These are phyloP conservation scores for Euclidia mi DNA, from an alignment of 2,888 invertebrate genomes.

Conservation along the genomic window DNA sequence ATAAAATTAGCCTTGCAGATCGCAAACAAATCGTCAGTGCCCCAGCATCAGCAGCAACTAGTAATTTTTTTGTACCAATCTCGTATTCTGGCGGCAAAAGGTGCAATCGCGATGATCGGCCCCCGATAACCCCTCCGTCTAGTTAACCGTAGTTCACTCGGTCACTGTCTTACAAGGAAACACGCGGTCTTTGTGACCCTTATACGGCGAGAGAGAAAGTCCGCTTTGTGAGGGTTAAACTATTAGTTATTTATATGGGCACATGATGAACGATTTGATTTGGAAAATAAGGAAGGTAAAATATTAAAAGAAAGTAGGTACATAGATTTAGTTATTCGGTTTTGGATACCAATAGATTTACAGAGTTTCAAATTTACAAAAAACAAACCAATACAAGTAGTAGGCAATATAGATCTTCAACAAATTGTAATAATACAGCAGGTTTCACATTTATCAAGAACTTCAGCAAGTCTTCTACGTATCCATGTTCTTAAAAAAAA, in stretches of 20 bases:
- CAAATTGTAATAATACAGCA: too few species aligned
- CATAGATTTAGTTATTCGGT: too few species aligned
- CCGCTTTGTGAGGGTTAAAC: slow-evolving; percentile 57
- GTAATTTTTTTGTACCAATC: slow-evolving; percentile 25
- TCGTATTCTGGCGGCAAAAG: slow-evolving; percentile 45
- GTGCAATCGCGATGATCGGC: slow-evolving; percentile 67
- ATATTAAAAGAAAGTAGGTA: not conserved
- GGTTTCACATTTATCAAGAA: too few species aligned
- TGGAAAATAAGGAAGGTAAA: slow-evolving; percentile 2
- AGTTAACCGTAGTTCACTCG: slow-evolving; percentile 74
- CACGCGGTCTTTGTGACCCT: slow-evolving; percentile 70
- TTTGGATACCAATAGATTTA: too few species aligned
- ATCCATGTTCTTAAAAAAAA: too few species aligned
- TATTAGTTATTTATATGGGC: slow-evolving; percentile 46
- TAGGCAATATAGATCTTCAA: too few species aligned
- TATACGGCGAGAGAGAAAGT: slow-evolving; percentile 79
- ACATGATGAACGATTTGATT: slow-evolving; percentile 9
- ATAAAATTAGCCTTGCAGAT: not conserved
- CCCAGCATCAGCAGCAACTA: slow-evolving; percentile 3
- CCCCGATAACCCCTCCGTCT: slow-evolving; percentile 74
- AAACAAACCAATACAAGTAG: too few species aligned
- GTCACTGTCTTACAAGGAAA: slow-evolving; percentile 75
- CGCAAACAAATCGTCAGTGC: not conserved
- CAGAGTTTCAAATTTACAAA: too few species aligned
- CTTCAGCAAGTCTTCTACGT: too few species aligned